Evolutionary conservation across 2,888 invertebrate species (phyloP), one percentile per base, ranked within the genome.

Genomic region (Acleris sparsana): DNA sequence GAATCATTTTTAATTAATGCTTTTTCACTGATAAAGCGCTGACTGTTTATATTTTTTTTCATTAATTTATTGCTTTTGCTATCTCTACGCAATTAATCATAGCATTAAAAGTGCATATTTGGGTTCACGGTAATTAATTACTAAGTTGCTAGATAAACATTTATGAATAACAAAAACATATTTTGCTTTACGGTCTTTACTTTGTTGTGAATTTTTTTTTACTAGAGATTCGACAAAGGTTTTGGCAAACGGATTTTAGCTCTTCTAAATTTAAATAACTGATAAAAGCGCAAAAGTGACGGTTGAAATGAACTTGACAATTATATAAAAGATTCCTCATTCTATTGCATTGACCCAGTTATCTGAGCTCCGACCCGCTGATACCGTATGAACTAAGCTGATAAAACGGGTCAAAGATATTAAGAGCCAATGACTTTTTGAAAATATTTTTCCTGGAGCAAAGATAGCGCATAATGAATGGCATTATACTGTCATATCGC

Each of bases 271-370:
- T 33, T 33, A 33, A 33, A 33, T 33, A 33, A 9, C 33, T 2
- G 9, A 9, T 33, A 3, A 3, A 33, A 33, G 33, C 33, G 33
- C 9, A 33, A 57, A 62, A 57, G 69, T 56, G 52, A 66, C 16
- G 68, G 68, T 66, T 74, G 74, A 72, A 77, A 71, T 88, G 90
- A 92, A 91, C 92, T 92, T 92, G 92, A 89, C 92, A 87, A 86
- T 72, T 64, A 75, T 77, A 77, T 46, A 80, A 73, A 73, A 76
- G 80, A 75, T 78, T 77, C 80, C 73, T 81, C 80, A 83, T 80
- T 76, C 77, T 72, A 82, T 80, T 88, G 85, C 87, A 88, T 80
- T 88, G 88, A 87, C 90, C 88, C 70, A 88, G 69, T 84, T 89
- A 88, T 88, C 89, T 80, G 84, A 76, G 74, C 84, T 75, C 77